These are phyloP conservation scores for Avahi laniger DNA, from an alignment of 2,797 vertebrate genomes.

Conservation along the genomic window DNA sequence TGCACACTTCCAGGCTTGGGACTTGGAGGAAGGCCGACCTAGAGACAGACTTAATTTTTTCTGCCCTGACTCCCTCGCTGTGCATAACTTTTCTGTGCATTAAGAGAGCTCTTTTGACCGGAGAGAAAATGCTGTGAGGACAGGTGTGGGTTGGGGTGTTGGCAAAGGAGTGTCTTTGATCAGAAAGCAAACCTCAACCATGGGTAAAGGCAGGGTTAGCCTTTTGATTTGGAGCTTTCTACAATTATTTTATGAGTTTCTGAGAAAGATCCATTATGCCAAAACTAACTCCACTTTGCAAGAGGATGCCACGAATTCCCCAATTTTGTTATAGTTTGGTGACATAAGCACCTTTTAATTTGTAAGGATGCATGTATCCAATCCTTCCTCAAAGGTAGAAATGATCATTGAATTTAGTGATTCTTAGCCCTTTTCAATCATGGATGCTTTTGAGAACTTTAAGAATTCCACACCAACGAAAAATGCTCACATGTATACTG, in stretches of 20 bases:
- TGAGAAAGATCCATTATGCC: background rate
- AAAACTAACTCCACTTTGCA: slow-evolving; percentile 24
- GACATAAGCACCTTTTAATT: slow-evolving; percentile 17
- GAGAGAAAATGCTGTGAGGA: background rate
- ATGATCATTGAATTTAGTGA: background rate
- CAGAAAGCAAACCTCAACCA: background rate
- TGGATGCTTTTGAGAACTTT: background rate
- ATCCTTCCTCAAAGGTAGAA: background rate
- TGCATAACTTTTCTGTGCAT: background rate
- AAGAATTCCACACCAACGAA: background rate
- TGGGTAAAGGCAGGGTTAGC: background rate
- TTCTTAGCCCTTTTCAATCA: background rate
- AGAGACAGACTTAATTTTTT: background rate
- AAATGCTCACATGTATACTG: background rate
- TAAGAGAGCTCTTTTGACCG: background rate
- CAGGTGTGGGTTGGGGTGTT: too few species aligned
- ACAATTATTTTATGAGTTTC: slow-evolving; percentile 21
- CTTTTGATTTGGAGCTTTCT: background rate
- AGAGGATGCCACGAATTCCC: slow-evolving; percentile 12
- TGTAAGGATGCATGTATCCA: background rate
- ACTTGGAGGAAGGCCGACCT: background rate
- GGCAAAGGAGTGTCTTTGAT: background rate
- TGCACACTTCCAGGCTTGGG: background rate
- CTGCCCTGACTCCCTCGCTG: background rate
- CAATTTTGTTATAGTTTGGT: background rate